phyloP scores from a whole-genome alignment of 2,888 invertebrate genomes.

The Molanna angustata region DNA sequence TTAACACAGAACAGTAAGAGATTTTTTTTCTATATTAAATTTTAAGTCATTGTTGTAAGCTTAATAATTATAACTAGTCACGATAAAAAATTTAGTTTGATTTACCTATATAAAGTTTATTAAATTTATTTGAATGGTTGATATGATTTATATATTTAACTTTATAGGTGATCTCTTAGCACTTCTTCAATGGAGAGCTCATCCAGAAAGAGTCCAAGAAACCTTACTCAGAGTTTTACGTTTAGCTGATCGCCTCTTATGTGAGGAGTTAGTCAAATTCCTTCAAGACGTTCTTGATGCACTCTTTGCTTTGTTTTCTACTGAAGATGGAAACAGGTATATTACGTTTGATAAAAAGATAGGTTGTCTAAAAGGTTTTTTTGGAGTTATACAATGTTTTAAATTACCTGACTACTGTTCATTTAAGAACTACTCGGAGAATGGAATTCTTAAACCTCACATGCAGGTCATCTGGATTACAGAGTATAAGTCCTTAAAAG shows the following conservation, averaged over 20 bases:
- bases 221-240: conserved; percentile 78
- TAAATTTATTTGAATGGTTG: too few species aligned
- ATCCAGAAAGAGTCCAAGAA: conserved; percentile 83
- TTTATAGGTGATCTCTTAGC: conserved; percentile 79
- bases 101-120: too few species aligned
- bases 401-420: too few species aligned
- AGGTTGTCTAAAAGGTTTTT: background rate
- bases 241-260: conserved; percentile 76
- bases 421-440: too few species aligned
- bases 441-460: too few species aligned
- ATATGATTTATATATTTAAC: too few species aligned
- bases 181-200: conserved; percentile 87
- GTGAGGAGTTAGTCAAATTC: conserved; percentile 92
- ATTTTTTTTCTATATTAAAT: too few species aligned
- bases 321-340: conserved; percentile 80
- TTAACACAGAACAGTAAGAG: conserved; percentile 84
- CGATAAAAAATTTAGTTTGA: too few species aligned
- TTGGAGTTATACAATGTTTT: background rate
- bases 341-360: background rate
- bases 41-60: too few species aligned
- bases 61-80: too few species aligned
- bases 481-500: too few species aligned
- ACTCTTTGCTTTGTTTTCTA: conserved; percentile 88
- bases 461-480: too few species aligned
- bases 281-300: conserved; percentile 92